Percentiles rank a stretch among this genome's conserved stretches.
Conservation (phyloP, 2,888 invertebrate genomes). For the Zaprionus obscuricornis region DNA sequence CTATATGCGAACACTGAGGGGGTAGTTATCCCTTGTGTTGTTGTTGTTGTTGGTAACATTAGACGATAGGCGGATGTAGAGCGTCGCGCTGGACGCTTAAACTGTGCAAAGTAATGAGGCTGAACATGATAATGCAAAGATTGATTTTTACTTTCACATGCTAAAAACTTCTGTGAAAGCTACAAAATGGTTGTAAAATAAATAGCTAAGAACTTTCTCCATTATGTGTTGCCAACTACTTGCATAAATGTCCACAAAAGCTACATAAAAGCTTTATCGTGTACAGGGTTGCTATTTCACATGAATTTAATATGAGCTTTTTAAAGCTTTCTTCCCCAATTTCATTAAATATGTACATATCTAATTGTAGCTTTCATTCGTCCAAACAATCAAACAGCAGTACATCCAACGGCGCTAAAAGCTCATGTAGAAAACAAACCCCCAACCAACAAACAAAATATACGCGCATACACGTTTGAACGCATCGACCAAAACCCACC, state of each 20-base stretch:
- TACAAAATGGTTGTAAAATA: constrained; percentile 25
- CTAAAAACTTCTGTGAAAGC: constrained; percentile 15
- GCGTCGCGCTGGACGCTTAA: constrained; percentile 42
- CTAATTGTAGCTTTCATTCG: constrained; percentile 32
- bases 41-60: constrained; percentile 2
- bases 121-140: constrained; percentile 53
- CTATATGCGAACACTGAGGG: constrained; percentile 19
- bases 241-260: neutral
- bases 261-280: neutral
- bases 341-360: neutral
- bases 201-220: neutral
- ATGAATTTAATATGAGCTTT: no score
- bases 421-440: constrained; percentile 40
- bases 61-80: constrained; percentile 52
- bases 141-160: constrained; percentile 18
- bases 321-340: neutral
- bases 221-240: constrained; percentile 37
- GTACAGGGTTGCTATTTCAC: no score
- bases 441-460: constrained; percentile 24
- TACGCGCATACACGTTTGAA: no score
- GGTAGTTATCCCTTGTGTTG: constrained; percentile 33
- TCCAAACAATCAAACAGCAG: constrained; percentile 19
- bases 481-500: constrained; percentile 50
- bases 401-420: constrained; percentile 41
- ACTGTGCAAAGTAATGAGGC: constrained; percentile 60